Base-by-base conservation (phyloP, 2,888 invertebrate species). In the Amphiduros pacificus region DNA sequence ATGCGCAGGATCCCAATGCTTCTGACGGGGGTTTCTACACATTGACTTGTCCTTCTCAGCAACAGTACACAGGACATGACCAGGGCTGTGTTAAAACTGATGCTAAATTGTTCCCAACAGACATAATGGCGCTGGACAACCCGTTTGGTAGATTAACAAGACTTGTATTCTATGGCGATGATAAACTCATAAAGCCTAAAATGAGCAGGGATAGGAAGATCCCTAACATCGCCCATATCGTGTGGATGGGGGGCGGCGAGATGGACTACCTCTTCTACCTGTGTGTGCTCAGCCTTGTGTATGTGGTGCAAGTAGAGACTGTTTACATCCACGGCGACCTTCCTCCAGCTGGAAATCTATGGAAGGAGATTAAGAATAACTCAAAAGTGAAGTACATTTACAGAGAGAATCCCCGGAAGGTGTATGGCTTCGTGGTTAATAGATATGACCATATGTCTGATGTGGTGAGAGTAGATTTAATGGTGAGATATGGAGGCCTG, bases 401-500 rank as follows among this genome's bases (percentile, higher is more conserved):
- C 55, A 55, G 71, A 17, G 66, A 68, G 28, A 48, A 49, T 3
- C 69, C 70, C 1, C 48, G 49, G 9, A 61, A 56, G 4, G 62
- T 71, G 6, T 71, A 65, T 44, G 75, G 75, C 22, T 69, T 71
- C 4, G 28, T 56, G 11, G 68, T 79, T n/a, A 62, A 73, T 20
- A 75, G 75, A 52, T 63, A 68, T 9, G 74, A 74, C 24, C 79
- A 79, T 59, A 67, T 73, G 24, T 79, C 79, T 55, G 80, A 80
- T 65, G 67, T 80, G 3, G 73, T 77, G 48, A 61, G 80, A 27
- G 78, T 78, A 1, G 79, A 80, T 49, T 72, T 77, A 44, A 69
- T 80, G 63, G 65, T 76, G 20, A 76, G 75, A 62, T 79, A 79
- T 62, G 80, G 80, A 28, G 80, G 80, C 11, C 73, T 80, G 11